Evolutionary conservation across 1,140 invertebrate species (phyloP).

Genomic region (Oryzaephilus surinamensis): DNA sequence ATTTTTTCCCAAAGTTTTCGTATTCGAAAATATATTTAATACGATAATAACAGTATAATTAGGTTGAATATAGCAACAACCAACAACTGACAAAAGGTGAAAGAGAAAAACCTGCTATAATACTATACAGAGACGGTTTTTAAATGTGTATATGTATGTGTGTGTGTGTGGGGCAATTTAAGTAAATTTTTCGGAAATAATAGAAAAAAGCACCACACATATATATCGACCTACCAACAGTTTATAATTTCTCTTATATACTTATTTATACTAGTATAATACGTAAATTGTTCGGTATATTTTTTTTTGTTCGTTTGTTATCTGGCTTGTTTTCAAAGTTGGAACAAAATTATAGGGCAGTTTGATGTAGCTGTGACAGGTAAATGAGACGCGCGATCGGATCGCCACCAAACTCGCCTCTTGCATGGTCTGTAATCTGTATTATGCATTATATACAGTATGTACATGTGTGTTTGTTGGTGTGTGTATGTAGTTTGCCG

Average conservation of each 20-base stretch:
- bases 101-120: no score
- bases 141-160: no score
- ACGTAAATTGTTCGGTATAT: conserved; percentile 8
- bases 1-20: no score
- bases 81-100: not conserved
- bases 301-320: conserved; percentile 8
- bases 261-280: not conserved
- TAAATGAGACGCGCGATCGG: conserved; percentile 19
- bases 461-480: not conserved
- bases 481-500: no score
- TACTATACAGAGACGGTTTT: no score
- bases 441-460: no score
- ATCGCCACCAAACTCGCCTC: conserved; percentile 10
- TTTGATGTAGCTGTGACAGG: conserved; percentile 24
- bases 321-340: conserved; percentile 14
- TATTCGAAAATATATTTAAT: conserved; percentile 12
- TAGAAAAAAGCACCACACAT: conserved; percentile 6
- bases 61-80: not conserved
- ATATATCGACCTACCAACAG: not conserved
- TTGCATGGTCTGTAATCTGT: not conserved
- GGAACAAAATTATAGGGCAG: conserved; percentile 26
- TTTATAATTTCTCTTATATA: not conserved
- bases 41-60: conserved; percentile 13
- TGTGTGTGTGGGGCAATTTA: conserved; percentile 6
- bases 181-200: conserved; percentile 14